Base-by-base conservation (phyloP, 2,113 vertebrate species). In the Phylloscopus trochiloides region DNA sequence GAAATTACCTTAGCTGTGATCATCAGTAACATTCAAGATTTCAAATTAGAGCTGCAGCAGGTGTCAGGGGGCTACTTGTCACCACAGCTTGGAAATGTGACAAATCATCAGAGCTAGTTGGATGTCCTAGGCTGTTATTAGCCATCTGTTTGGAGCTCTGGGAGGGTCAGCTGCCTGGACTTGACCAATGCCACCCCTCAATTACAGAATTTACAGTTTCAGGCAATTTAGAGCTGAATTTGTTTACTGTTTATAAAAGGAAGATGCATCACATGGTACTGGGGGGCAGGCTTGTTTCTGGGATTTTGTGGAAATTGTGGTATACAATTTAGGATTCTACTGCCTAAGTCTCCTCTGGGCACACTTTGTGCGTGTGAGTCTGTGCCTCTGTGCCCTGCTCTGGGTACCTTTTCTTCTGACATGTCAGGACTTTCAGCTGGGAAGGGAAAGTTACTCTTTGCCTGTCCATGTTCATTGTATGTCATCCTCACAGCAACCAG, bases 101-200 rank as follows among this genome's bases (percentile, higher is more conserved):
- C 91, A 96, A 66, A 68, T 79, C 1, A 14, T 82, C 75, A 74
- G 89, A 43, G 26, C 61, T 16, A 20, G 52, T 73, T 47, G 84
- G 94, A 75, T 78, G 79, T 95, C 82, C 94, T 92, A 96, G 74
- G 40, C 92, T 93, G 87, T 96, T 96, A 95, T 92, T 97, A 97
- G 92, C 86, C 90, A 96, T 96, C 94, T 97, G 95, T 95, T 96
- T 34, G 4, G 87, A 94, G 77, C 82, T 96, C 82, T 80, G 77
- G 70, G 55, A 4, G 54, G 92, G 94, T 97, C 94, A 95, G 83
- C 87, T 94, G 88, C 70, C 81, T 91, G 82, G 81, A 88, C 77
- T 92, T 95, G 86, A 92, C 93, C 92, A 75, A 76, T 96, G 76
- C 48, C 57, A 88, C 66, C 71, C 62, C 54, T 76, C 91, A 63